Conservation (phyloP, 2,888 invertebrate genomes). For the Drosophila peninsularis region DNA sequence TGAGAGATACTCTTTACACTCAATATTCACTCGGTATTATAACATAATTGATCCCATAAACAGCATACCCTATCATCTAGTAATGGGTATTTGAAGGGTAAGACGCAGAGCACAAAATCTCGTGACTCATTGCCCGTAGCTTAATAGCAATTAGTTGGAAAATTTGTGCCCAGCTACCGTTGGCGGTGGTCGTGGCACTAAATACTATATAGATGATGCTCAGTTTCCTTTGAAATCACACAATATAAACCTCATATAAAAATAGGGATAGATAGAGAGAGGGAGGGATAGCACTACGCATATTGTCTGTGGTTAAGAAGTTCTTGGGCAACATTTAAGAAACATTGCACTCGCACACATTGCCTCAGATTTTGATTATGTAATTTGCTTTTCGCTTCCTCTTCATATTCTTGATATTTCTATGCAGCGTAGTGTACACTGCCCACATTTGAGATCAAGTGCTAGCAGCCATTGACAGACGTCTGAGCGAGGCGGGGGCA, state of each 20-base stretch:
- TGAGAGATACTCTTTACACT: not conserved
- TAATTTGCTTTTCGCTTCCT: conserved; percentile 41
- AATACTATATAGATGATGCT: not conserved
- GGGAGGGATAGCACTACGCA: not conserved
- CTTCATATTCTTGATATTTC: conserved; percentile 6
- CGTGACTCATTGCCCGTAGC: conserved; percentile 61
- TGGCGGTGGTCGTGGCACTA: conserved; percentile 37
- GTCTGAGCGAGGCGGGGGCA: conserved; percentile 17
- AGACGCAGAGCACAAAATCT: conserved; percentile 17
- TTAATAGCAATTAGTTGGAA: conserved; percentile 78
- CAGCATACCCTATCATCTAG: not conserved
- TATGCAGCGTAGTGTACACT: conserved; percentile 27
- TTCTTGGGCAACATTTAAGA: conserved; percentile 47
- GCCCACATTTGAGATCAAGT: conserved; percentile 49
- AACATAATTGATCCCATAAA: not conserved
- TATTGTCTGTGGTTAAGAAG: conserved; percentile 58
- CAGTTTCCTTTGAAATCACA: conserved; percentile 64
- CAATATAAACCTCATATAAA: conserved; percentile 13
- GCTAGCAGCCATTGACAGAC: conserved; percentile 45
- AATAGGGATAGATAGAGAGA: not conserved
- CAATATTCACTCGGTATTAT: not conserved
- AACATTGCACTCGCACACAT: conserved; percentile 16
- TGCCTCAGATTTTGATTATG: conserved; percentile 57
- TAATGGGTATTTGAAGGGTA: not conserved
- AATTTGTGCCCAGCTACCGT: conserved; percentile 58